A percentile compares a stretch with the other conserved stretches of the same genome.
Evolutionary conservation across 2,888 invertebrate species (phyloP).

Genomic region (Unio delphinus): DNA sequence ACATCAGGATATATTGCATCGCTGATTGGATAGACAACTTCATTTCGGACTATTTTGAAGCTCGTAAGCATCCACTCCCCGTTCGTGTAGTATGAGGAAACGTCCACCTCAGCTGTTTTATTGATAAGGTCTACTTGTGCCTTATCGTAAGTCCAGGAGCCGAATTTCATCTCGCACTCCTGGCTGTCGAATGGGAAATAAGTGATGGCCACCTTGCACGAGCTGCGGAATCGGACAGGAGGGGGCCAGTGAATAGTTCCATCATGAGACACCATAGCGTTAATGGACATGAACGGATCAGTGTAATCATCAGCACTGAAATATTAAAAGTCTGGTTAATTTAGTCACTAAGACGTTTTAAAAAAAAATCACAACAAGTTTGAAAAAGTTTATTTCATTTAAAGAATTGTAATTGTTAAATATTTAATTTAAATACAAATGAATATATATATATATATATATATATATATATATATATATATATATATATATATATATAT

Average conservation of each 20-base stretch:
- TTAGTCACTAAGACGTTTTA: neutral
- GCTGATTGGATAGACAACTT: conserved; percentile 63
- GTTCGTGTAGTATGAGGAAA: conserved; percentile 63
- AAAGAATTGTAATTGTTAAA: neutral
- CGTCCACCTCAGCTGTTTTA: conserved; percentile 64
- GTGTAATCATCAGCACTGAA: conserved; percentile 76
- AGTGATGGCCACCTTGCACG: conserved; percentile 74
- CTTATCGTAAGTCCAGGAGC: conserved; percentile 69
- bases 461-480: neutral
- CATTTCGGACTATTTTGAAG: conserved; percentile 56
- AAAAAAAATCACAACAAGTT: neutral
- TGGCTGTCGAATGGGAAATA: conserved; percentile 70
- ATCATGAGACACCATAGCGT: conserved; percentile 74
- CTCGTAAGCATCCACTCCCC: conserved; percentile 66
- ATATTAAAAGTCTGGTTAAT: conserved; percentile 3
- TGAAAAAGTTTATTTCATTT: neutral
- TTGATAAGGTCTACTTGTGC: conserved; percentile 69
- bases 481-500: no score
- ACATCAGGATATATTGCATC: conserved; percentile 65
- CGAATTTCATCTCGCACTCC: conserved; percentile 65
- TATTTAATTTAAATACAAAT: no score
- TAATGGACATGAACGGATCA: conserved; percentile 74
- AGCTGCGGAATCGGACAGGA: conserved; percentile 74
- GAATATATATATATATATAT: no score
- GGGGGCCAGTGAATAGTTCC: conserved; percentile 76